phyloP scores from a whole-genome alignment of 2,888 invertebrate species.

The Andrena chrysosceles region DNA sequence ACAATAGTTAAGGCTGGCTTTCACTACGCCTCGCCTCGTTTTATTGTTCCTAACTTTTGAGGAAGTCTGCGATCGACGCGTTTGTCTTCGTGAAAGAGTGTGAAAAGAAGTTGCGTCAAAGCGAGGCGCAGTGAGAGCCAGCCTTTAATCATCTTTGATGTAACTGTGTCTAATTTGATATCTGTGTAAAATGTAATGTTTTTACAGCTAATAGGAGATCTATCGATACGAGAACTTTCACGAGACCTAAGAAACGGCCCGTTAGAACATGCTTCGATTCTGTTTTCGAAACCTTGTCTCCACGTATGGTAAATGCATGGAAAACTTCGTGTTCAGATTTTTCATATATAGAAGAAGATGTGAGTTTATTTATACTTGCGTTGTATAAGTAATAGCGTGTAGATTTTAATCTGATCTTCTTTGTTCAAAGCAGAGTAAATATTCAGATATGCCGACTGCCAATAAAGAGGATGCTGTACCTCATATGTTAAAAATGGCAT shows the following conservation, averaged over 20 bases:
- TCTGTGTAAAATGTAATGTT: conserved; percentile 13
- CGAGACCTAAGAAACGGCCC: conserved; percentile 88
- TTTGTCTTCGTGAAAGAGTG: too few relatives aligned
- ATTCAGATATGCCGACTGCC: conserved; percentile 11
- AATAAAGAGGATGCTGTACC: conserved; percentile 71
- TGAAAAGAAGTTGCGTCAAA: too few relatives aligned
- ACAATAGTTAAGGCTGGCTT: not conserved
- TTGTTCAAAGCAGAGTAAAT: conserved; percentile 49
- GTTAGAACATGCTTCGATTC: conserved; percentile 88
- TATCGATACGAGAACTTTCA: conserved; percentile 90
- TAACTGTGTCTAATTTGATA: not conserved
- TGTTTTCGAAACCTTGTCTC: conserved; percentile 70
- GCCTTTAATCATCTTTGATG: not conserved
- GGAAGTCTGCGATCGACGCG: too few relatives aligned
- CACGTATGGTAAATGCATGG: conserved; percentile 44
- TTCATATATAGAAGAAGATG: conserved; percentile 48
- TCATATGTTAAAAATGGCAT: conserved; percentile 75
- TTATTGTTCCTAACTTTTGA: too few relatives aligned
- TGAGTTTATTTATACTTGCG: conserved; percentile 30
- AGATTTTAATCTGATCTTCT: conserved; percentile 17
- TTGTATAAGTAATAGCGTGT: not conserved
- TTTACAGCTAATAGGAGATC: conserved; percentile 72
- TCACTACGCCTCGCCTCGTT: not conserved
- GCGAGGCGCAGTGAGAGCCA: too few relatives aligned
- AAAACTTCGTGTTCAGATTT: conserved; percentile 26